Percentiles rank a stretch among this genome's conserved stretches.
These are phyloP conservation scores for Lobophora halterata DNA, from an alignment of 2,888 invertebrate genomes.

Conservation along the genomic window DNA sequence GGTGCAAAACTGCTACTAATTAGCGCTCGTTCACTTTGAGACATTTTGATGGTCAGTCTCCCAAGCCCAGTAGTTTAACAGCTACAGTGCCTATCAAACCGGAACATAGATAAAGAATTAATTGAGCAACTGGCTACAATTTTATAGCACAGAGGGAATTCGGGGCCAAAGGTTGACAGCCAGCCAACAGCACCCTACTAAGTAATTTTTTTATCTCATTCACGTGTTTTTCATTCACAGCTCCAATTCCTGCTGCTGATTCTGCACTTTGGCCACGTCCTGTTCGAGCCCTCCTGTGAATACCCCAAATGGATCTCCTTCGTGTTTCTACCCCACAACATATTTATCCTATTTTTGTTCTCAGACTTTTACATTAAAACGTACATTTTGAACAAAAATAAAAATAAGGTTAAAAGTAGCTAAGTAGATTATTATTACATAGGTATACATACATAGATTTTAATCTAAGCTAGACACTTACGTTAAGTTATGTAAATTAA, in stretches of 20 bases:
- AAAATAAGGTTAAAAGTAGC: conserved; percentile 44
- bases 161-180: too few species aligned
- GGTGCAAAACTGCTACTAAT: too few species aligned
- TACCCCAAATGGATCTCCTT: conserved; percentile 82
- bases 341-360: conserved; percentile 85
- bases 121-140: too few species aligned
- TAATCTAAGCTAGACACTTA: too few species aligned
- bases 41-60: too few species aligned
- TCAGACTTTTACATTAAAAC: conserved; percentile 85
- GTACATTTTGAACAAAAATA: conserved; percentile 78
- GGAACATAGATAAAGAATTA: too few species aligned
- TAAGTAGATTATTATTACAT: conserved; percentile 19
- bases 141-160: too few species aligned
- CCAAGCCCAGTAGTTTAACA: too few species aligned
- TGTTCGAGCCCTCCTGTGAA: conserved; percentile 80
- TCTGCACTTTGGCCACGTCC: conserved; percentile 79
- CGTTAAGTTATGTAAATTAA: too few species aligned
- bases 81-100: too few species aligned
- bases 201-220: conserved; percentile 14
- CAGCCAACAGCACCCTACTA: conserved; percentile 8
- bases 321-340: conserved; percentile 83
- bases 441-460: too few species aligned
- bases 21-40: too few species aligned
- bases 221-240: conserved; percentile 54
- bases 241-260: conserved; percentile 84